Evolutionary conservation across 2,113 vertebrate species (phyloP).

Genomic region (Tamias sibiricus): DNA sequence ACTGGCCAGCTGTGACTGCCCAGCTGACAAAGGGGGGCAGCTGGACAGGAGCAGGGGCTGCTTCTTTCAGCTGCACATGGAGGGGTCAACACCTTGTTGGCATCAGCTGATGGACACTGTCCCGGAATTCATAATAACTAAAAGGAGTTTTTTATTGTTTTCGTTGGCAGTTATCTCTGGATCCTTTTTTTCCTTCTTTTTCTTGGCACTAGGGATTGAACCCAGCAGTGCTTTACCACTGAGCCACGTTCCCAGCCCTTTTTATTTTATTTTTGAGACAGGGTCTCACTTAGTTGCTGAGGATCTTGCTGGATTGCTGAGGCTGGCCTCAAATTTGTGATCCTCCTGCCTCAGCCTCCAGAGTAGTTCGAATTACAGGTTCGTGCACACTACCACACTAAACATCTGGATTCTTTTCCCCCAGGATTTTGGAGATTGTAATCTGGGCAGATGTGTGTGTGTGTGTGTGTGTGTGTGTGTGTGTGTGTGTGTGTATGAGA

Average conservation of each 20-base stretch:
- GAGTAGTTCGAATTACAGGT: too few species aligned
- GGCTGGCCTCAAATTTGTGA: too few species aligned
- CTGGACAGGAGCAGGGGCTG: background rate
- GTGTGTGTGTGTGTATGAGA: background rate
- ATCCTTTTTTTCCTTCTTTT: background rate
- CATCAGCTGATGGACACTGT: conserved; percentile 16
- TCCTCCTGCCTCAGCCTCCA: too few species aligned
- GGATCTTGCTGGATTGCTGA: too few species aligned
- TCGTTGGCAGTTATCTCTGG: background rate
- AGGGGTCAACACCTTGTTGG: conserved; percentile 24
- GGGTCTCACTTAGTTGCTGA: too few species aligned
- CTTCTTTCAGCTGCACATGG: background rate
- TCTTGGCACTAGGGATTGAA: background rate
- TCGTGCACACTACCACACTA: fast-evolving
- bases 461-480: too few species aligned
- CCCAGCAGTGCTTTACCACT: too few species aligned
- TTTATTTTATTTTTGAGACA: too few species aligned
- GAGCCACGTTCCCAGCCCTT: too few species aligned
- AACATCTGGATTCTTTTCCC: too few species aligned
- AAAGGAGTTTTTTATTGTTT: background rate
- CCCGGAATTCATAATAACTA: background rate
- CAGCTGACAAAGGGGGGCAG: conserved; percentile 28
- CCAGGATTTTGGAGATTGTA: background rate
- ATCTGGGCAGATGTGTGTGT: background rate
- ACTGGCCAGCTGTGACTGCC: background rate